Evolutionary conservation across 2,888 invertebrate genomes (phyloP), one percentile per base, ranked within the genome.

Genomic region (Ormyrus nitidulus): DNA sequence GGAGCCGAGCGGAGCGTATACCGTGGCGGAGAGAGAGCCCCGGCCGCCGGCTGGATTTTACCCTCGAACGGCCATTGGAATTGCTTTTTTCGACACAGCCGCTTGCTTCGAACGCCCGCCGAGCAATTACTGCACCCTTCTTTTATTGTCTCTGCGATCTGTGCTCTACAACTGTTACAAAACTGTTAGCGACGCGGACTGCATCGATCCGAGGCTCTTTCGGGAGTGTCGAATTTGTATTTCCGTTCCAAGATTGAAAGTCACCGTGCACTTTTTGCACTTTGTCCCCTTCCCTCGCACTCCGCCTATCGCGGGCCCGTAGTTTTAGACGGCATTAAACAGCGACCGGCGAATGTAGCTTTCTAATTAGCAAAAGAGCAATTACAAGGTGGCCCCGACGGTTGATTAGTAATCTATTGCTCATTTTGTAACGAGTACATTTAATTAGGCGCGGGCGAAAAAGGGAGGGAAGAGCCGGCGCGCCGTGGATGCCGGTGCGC

Each of bases 71-170:
- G 13, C 66, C 73, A 5, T 10, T 49, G 74, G 61, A 72, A 78
- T 79, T 79, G 70, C 70, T 74, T 79, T 79, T 74, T 78, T 79
- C 79, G 74, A 58, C 51, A 34, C 34, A 34, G 68, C 65, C 72
- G 34, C 46, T n/a, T n/a, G 11, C 10, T 4, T 74, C 62, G 34
- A 13, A 10, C 48, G 19, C 2, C n/a, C 51, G 13, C 7, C 51
- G 53, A 46, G 46, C 48, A 77, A 69, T 77, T 76, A 76, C 44
- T 51, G 13, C 19, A 66, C 10, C 53, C 53, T 9, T 66, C 51
- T 19, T 49, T 53, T 19, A 8, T 65, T 49, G 10, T 65, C 34
- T 7, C 2, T 9, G 56, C 19, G 46, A 13, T 48, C 13, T 34
- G 34, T 34, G 34, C 34, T 3, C 34, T 34, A 34, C 34, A 34